Base-by-base conservation (phyloP, 2,797 vertebrate genomes). In the Sebastes oblongus region DNA sequence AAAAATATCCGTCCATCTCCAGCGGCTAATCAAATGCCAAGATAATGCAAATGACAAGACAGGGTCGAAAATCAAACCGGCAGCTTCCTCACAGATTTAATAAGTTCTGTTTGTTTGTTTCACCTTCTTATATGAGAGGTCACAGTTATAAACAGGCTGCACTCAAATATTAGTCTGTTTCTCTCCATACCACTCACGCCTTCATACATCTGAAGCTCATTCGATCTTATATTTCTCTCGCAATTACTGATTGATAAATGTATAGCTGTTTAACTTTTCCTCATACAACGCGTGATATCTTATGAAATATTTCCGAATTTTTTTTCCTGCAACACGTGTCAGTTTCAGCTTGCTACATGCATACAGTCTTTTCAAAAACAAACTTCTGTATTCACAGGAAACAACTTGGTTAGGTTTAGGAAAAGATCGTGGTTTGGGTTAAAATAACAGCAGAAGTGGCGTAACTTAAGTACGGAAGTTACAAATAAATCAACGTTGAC, bases 1-100 rank as follows among this genome's bases (percentile, higher is more conserved):
- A 86, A 78, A 82, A 80, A 77, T 71, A 81, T 81, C 71, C 78
- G 85, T 78, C 88, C 81, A 74, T 90, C 82, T 84, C 75, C 42
- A 22, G 59, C 2, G 42, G 81, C 76, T 84, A 85, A 88, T 85
- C 84, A 89, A 84, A 91, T 82, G 55, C 82, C 82, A 74, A 75
- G 67, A 81, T 66, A 81, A 91, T 86, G 78, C 78, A 89, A 88
- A 89, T 72, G 68, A 81, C 68, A 77, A 12, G 34, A 67, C 16
- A 42, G 54, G 83, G 82, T 87, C 78, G 84, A 69, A 75, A 52
- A 72, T 81, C 30, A 61, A 77, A 82, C 54, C 30, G 3, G 29
- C 59, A 68, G 77, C 67, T 32, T 61, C 55, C 72, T 50, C 71
- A 2, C 74, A 50, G 68, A 85, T 80, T 78, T 88, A 88, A 89